Conservation (phyloP, 2,113 vertebrate genomes). For the Albula goreensis region DNA sequence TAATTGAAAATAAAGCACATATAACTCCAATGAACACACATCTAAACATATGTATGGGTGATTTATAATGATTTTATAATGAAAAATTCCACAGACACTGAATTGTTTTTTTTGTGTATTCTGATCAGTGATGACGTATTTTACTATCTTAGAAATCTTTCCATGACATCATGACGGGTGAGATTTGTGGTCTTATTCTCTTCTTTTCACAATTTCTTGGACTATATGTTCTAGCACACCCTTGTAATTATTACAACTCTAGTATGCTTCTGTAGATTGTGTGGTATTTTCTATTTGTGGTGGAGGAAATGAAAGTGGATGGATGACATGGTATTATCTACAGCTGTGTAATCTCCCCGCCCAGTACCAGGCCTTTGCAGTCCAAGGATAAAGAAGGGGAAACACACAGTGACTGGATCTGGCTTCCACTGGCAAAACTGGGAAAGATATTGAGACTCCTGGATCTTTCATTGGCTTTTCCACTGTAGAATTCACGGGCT, state of each 20-base stretch:
- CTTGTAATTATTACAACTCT: background rate
- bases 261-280: background rate
- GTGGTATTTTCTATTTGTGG: background rate
- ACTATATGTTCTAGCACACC: background rate
- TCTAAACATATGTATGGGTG: too few relatives aligned
- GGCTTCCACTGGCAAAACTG: conserved; percentile 25
- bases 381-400: background rate
- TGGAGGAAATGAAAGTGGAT: background rate
- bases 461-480: conserved; percentile 30
- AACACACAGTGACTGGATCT: background rate
- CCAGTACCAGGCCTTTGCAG: background rate
- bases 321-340: background rate
- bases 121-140: background rate
- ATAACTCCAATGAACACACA: too few relatives aligned
- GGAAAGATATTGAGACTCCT: conserved; percentile 34
- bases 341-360: background rate
- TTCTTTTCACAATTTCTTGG: background rate
- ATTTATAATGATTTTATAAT: too few relatives aligned
- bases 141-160: background rate
- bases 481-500: conserved; percentile 33
- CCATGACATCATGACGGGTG: background rate
- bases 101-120: background rate
- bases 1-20: too few relatives aligned
- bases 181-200: background rate
- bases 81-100: background rate